phyloP scores from a whole-genome alignment of 2,797 vertebrate genomes.

The Oreortyx pictus region DNA sequence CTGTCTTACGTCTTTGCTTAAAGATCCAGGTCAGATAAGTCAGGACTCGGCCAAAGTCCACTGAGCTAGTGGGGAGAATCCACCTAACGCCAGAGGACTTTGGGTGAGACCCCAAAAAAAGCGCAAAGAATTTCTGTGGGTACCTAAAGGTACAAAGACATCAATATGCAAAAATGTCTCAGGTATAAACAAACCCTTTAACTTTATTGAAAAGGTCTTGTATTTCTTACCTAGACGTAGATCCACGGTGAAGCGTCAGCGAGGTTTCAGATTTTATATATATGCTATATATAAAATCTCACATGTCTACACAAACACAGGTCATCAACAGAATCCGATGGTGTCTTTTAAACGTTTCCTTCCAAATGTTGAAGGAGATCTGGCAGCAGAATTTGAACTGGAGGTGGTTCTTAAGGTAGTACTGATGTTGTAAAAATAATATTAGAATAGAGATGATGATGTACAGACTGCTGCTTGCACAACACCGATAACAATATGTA shows the following conservation, averaged over 20 bases:
- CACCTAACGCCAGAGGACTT: background rate
- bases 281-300: conserved; percentile 14
- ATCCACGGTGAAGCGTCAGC: background rate
- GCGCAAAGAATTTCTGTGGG: background rate
- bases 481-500: background rate
- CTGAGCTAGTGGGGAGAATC: background rate
- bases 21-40: background rate
- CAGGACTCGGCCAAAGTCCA: background rate
- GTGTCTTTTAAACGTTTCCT: conserved; percentile 12
- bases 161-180: conserved; percentile 72
- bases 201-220: conserved; percentile 40
- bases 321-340: background rate
- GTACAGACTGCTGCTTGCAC: background rate
- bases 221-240: conserved; percentile 66
- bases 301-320: background rate
- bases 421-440: background rate
- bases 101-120: background rate
- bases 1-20: background rate
- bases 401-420: background rate
- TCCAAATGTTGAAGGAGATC: background rate
- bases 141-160: conserved; percentile 34
- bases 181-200: conserved; percentile 67
- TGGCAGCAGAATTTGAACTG: background rate
- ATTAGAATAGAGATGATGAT: background rate
- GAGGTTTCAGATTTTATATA: conserved; percentile 20